These are phyloP conservation scores for Macquaria ambigua DNA, from an alignment of 2,113 vertebrate species.

Conservation along the genomic window DNA sequence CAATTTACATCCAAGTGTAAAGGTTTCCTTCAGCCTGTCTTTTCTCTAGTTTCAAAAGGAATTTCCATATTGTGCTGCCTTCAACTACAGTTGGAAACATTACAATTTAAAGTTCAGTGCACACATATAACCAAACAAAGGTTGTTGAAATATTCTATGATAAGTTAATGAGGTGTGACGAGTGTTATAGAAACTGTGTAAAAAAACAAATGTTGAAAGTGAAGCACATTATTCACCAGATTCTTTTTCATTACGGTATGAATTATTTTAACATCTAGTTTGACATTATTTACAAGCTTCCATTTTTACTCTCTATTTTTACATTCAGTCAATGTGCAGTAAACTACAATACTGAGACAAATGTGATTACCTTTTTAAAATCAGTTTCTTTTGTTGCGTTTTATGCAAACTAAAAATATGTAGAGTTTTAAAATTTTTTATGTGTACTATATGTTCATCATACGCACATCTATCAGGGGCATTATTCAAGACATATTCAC, in stretches of 20 bases:
- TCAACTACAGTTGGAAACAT: slow-evolving; percentile 4
- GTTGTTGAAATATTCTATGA: background rate
- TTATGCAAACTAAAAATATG: background rate
- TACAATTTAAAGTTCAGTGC: no score
- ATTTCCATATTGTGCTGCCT: slow-evolving; percentile 24
- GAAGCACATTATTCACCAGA: background rate
- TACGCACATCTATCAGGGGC: background rate
- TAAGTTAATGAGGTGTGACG: background rate
- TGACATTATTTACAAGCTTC: background rate
- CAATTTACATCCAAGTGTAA: background rate
- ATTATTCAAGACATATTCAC: background rate
- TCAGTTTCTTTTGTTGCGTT: background rate
- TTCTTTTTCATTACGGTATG: background rate
- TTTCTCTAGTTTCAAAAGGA: background rate
- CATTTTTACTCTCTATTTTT: background rate
- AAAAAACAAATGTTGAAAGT: background rate
- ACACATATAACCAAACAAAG: background rate
- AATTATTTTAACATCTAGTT: background rate
- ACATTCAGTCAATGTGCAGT: background rate
- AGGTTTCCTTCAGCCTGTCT: background rate
- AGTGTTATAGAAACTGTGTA: background rate
- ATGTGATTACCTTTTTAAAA: background rate
- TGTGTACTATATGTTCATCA: background rate
- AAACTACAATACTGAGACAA: background rate
- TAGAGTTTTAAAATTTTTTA: background rate